A percentile compares a stretch with the other conserved stretches of the same genome.
These are phyloP conservation scores for Shinisaurus crocodilurus DNA, from an alignment of 2,113 vertebrate genomes.

Conservation along the genomic window DNA sequence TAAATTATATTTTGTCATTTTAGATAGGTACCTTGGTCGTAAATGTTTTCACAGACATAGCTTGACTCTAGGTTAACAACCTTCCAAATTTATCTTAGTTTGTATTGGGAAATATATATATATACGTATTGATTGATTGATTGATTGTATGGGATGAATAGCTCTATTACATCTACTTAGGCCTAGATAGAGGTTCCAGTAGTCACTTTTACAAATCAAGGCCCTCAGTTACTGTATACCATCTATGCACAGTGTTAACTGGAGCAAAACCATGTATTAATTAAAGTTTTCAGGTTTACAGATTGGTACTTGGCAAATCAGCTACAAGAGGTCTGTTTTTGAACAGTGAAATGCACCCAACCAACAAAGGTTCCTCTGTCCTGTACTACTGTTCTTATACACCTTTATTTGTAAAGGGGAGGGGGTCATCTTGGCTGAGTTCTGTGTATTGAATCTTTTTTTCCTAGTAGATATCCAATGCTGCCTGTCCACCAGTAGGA, in stretches of 20 bases:
- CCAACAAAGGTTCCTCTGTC: not conserved
- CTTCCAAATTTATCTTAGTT: not conserved
- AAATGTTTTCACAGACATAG: not conserved
- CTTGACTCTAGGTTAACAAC: not conserved
- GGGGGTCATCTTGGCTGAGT: not conserved
- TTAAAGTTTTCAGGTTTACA: not conserved
- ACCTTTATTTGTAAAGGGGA: not conserved
- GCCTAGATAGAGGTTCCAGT: too few species aligned
- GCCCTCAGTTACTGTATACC: not conserved
- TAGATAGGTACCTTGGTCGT: too few species aligned
- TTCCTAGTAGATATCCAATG: too few species aligned
- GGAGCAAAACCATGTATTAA: too few species aligned
- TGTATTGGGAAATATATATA: not conserved
- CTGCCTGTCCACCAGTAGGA: too few species aligned
- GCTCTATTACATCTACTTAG: not conserved
- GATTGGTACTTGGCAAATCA: not conserved
- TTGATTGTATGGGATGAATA: not conserved
- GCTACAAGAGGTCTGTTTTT: not conserved
- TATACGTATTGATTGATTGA: too few species aligned
- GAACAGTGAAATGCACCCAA: not conserved
- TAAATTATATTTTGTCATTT: not conserved
- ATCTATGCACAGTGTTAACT: not conserved
- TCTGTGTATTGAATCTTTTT: not conserved
- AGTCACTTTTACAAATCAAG: not conserved
- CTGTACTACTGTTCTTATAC: not conserved